Evolutionary conservation across 2,888 invertebrate genomes (phyloP), one percentile per base, ranked within the genome.

Genomic region (Osedax frankpressi): DNA sequence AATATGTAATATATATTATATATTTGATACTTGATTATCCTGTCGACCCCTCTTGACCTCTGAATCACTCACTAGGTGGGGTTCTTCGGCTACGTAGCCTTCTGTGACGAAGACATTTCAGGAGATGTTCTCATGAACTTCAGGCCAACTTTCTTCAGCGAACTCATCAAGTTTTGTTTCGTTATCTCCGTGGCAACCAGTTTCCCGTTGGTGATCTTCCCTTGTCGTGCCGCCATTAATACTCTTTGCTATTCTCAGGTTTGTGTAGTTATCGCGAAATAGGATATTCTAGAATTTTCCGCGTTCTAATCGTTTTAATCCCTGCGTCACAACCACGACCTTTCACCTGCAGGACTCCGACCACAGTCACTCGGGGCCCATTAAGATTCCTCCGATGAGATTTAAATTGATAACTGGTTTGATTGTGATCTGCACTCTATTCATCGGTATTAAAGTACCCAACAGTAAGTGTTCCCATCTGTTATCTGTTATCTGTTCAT

Each of bases 141-240:
- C 79, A 89, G 90, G 30, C 89, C 91, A 0, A 91, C 92, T 1
- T 88, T 82, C 3, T 77, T 90, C 59, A 92, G 91, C 79, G 93
- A 95, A 85, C 88, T 91, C 74, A 92, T 96, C 80, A 95, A 95
- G 87, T 87, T 95, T 77, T 93, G 94, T 28, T 97, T 97, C 86
- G 91, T 96, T 6, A 86, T 95, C 79, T 94, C 95, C 0, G 89
- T 97, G 30, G 94, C 94, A 24, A 92, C 94, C 83, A 95, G 95
- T 81, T 96, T 97, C 86, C 97, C 97, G 0, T 88, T 98, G 77
- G 92, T 94, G 79, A 92, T 97, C 83, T 96, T 96, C 85, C 97
- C 97, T 0, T 95, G 95, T 82, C 87, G 97, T 75, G 92, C 92
- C 14, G 94, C 94, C 82, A 87, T 97, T 28, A 92, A 94, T 86